Evolutionary conservation across 2,888 invertebrate species (phyloP).

Genomic region (Meteorus cinctellus): DNA sequence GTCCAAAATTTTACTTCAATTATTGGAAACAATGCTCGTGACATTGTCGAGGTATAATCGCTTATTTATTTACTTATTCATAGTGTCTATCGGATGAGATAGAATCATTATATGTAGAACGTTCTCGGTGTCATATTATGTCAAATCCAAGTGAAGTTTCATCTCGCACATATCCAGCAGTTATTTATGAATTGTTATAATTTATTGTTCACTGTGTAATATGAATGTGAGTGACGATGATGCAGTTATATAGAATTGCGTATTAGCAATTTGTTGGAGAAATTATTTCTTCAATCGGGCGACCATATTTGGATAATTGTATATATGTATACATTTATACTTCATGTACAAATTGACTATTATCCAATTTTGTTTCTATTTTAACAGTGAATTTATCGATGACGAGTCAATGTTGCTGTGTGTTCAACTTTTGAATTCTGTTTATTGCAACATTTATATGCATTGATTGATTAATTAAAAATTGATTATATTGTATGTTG

Average conservation of each 20-base stretch:
- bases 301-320: background rate
- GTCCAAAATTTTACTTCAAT: slow-evolving; percentile 67
- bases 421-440: too few species aligned
- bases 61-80: background rate
- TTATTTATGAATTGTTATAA: too few species aligned
- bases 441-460: background rate
- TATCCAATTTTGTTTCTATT: background rate
- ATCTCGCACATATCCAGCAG: background rate
- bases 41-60: slow-evolving; percentile 62
- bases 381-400: too few species aligned
- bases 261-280: background rate
- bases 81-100: background rate
- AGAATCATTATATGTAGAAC: background rate
- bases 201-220: too few species aligned
- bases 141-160: background rate
- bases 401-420: too few species aligned
- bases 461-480: background rate
- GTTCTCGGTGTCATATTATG: background rate
- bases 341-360: background rate
- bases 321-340: background rate
- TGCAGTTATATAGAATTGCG: too few species aligned
- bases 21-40: slow-evolving; percentile 66
- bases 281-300: background rate
- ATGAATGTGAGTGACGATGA: too few species aligned
- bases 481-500: background rate